These are phyloP conservation scores for Leucoma salicis DNA, from an alignment of 2,888 invertebrate genomes.

Conservation along the genomic window DNA sequence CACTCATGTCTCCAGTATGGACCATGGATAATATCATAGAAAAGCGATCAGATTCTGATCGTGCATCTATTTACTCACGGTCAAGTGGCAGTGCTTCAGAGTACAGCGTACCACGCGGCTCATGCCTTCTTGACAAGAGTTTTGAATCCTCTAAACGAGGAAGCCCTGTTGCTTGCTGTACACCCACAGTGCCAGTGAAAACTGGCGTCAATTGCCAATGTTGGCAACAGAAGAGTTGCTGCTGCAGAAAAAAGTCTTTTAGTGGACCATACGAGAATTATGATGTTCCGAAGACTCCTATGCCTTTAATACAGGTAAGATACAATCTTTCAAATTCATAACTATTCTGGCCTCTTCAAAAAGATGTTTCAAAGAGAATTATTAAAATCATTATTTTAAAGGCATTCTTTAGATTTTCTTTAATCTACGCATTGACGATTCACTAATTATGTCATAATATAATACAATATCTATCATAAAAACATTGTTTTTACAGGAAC, in stretches of 20 bases:
- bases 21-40: conserved; percentile 80
- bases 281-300: conserved; percentile 88
- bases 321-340: background rate
- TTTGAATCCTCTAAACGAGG: conserved; percentile 70
- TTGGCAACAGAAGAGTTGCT: conserved; percentile 69
- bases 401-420: too few species aligned
- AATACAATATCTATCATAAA: too few species aligned
- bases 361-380: too few species aligned
- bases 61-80: conserved; percentile 85
- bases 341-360: too few species aligned
- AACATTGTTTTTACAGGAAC: conserved; percentile 65
- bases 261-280: conserved; percentile 89
- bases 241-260: conserved; percentile 66
- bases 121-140: conserved; percentile 72
- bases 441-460: too few species aligned
- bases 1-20: conserved; percentile 81
- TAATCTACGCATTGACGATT: too few species aligned
- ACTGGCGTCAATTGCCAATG: conserved; percentile 66
- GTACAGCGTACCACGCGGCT: conserved; percentile 82
- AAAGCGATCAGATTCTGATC: conserved; percentile 79
- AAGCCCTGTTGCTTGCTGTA: conserved; percentile 68
- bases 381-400: too few species aligned
- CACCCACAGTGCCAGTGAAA: conserved; percentile 83
- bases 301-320: conserved; percentile 74
- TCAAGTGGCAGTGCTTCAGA: conserved; percentile 86